Percentiles rank a stretch among this genome's conserved stretches.
Conservation (phyloP, 2,113 vertebrate genomes). For the Prunella himalayana region DNA sequence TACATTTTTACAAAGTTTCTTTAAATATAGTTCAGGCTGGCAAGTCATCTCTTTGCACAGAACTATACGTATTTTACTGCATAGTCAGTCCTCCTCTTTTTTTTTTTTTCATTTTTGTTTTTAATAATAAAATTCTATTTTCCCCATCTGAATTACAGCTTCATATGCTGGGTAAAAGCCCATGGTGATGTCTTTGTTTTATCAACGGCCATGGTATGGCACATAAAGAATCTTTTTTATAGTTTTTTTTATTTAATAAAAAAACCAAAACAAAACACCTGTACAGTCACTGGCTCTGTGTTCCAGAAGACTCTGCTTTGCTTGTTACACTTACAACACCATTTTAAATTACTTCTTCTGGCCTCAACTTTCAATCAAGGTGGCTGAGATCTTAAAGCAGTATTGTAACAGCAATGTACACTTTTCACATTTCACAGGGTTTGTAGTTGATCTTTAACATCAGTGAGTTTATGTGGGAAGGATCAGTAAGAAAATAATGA, state of each 20-base stretch:
- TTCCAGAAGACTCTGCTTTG: slow-evolving; percentile 57
- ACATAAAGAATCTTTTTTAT: slow-evolving; percentile 69
- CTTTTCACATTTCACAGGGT: slow-evolving; percentile 87
- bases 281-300: slow-evolving; percentile 68
- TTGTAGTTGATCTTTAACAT: slow-evolving; percentile 60
- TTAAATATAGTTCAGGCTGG: slow-evolving; percentile 93
- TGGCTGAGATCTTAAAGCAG: slow-evolving; percentile 72
- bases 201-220: slow-evolving; percentile 70
- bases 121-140: slow-evolving; percentile 71
- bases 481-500: slow-evolving; percentile 77
- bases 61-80: slow-evolving; percentile 70
- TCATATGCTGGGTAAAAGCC: slow-evolving; percentile 61
- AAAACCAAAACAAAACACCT: slow-evolving; percentile 37
- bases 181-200: slow-evolving; percentile 61
- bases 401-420: slow-evolving; percentile 72
- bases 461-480: slow-evolving; percentile 64
- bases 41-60: slow-evolving; percentile 74
- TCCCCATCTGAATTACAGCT: slow-evolving; percentile 64
- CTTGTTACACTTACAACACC: slow-evolving; percentile 21
- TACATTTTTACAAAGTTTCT: slow-evolving; percentile 81
- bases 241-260: slow-evolving; percentile 58
- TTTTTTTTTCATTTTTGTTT: slow-evolving; percentile 60
- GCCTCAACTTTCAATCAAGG: slow-evolving; percentile 37
- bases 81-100: slow-evolving; percentile 70
- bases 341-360: slow-evolving; percentile 50